Base-by-base conservation (phyloP, 2,113 vertebrate species). In the Heliornis fulica region DNA sequence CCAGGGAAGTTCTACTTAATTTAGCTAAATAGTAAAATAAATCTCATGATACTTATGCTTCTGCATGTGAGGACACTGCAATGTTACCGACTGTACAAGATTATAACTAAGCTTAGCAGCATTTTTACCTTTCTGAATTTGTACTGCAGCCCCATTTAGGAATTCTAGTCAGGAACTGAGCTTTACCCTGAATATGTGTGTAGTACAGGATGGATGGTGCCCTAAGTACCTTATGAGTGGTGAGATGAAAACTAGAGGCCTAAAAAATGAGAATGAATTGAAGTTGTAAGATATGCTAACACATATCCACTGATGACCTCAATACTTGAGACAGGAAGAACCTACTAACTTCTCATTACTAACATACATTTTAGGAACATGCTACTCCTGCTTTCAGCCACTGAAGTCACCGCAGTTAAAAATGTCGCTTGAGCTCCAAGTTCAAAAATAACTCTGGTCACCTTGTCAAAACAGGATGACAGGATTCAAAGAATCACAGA, bases 361-460 rank as follows among this genome's bases (percentile, higher is more conserved):
- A 36, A 60, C 36, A 60, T 3, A 23, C 1, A 0, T 48, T 65
- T 64, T n/a, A 26, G 71, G 17, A 83, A 92, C 0, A 0, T 48
- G 32, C n/a, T 43, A 64, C 36, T 16, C 59, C 68, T 3, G 6
- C 59, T 83, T 71, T 64, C 65, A 90, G 61, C 15, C 17, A 15
- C 66, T 43, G 29, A 81, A 85, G 38, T 68, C 65, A 63, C 15
- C 34, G 46, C 15, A 64, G 13, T 34, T 46, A 68, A 86, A 84
- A 87, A 87, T 10, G 10, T 10, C n/a, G 70, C 60, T 78, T 36
- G 17, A 34, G 25, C 25, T 89, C 19, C 2, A 3, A 83, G 43
- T 48, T 48, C 43, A 83, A 57, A 91, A 80, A 60, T n/a, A 85
- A 72, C 28, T 56, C 61, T 20, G 18, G 31, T 38, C 20, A 48